These are phyloP conservation scores for Chymomyza amoena DNA, from an alignment of 2,888 invertebrate genomes.

Conservation along the genomic window DNA sequence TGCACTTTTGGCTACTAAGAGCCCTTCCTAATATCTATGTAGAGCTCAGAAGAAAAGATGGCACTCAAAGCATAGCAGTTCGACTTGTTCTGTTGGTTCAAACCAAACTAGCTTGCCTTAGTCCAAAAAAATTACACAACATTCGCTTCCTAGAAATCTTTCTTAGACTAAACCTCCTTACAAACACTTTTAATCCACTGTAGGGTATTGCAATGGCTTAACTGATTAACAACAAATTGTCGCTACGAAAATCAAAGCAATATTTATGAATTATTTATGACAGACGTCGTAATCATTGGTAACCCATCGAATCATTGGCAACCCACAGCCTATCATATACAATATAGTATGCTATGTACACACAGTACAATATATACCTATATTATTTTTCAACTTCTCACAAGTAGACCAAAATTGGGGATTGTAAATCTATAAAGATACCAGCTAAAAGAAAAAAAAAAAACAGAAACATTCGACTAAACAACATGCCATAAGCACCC, in stretches of 20 bases:
- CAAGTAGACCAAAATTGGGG: conserved; percentile 70
- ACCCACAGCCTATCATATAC: background rate
- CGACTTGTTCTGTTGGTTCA: too few relatives aligned
- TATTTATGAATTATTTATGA: conserved; percentile 72
- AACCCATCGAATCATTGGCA: conserved; percentile 60
- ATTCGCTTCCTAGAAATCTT: background rate
- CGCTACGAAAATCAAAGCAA: conserved; percentile 70
- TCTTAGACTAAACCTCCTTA: background rate
- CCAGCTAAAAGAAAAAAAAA: conserved; percentile 21
- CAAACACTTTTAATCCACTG: background rate
- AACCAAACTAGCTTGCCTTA: background rate
- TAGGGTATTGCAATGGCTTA: background rate
- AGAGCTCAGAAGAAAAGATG: too few relatives aligned
- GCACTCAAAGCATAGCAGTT: too few relatives aligned
- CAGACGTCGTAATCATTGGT: conserved; percentile 71
- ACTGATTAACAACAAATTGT: conserved; percentile 32
- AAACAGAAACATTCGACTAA: conserved; percentile 15
- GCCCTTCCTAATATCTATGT: too few relatives aligned
- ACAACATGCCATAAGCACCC: conserved; percentile 1
- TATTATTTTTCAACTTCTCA: conserved; percentile 63
- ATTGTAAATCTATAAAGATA: conserved; percentile 73
- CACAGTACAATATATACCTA: conserved; percentile 30
- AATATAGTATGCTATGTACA: conserved; percentile 42
- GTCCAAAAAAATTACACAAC: background rate
- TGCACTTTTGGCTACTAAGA: too few relatives aligned